These are phyloP conservation scores for Drosophila rubida DNA, from an alignment of 2,888 invertebrate genomes.

Conservation along the genomic window DNA sequence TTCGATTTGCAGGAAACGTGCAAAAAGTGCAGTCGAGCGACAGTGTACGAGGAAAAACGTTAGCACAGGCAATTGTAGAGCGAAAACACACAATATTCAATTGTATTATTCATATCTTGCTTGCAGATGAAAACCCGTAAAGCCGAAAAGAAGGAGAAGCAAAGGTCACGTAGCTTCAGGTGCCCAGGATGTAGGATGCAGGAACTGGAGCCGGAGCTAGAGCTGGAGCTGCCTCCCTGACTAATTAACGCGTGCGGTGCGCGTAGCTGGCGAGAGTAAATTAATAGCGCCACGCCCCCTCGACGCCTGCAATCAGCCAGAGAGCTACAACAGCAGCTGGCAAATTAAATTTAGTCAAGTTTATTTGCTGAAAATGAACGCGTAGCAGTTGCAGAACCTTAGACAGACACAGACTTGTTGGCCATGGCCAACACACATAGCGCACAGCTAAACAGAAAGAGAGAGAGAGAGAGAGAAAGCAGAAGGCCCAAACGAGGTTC, in stretches of 20 bases:
- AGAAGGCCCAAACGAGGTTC: background rate
- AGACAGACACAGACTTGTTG: background rate
- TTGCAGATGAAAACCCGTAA: constrained; percentile 45
- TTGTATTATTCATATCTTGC: constrained; percentile 53
- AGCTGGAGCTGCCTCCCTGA: constrained; percentile 5
- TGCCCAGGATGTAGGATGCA: background rate
- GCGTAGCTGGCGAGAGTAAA: constrained; percentile 25
- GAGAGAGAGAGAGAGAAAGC: background rate
- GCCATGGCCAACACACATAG: too few relatives aligned
- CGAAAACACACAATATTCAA: constrained; percentile 31
- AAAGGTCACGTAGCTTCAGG: constrained; percentile 23
- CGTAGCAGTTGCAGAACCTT: constrained; percentile 14
- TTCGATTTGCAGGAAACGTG: constrained; percentile 15
- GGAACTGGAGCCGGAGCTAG: background rate
- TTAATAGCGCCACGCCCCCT: constrained; percentile 27
- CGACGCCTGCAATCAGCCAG: constrained; percentile 29
- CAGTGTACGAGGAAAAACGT: constrained; percentile 1
- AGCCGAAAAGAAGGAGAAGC: background rate
- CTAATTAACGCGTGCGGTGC: constrained; percentile 47
- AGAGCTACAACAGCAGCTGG: constrained; percentile 19
- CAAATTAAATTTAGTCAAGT: constrained; percentile 47
- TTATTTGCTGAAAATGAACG: constrained; percentile 46
- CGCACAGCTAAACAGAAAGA: too few relatives aligned
- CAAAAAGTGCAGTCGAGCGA: constrained; percentile 11
- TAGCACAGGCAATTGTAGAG: background rate